Percentiles rank a stretch among this genome's conserved stretches.
Evolutionary conservation across 1,140 invertebrate species (phyloP).

Genomic region (Brachionus sp.): DNA sequence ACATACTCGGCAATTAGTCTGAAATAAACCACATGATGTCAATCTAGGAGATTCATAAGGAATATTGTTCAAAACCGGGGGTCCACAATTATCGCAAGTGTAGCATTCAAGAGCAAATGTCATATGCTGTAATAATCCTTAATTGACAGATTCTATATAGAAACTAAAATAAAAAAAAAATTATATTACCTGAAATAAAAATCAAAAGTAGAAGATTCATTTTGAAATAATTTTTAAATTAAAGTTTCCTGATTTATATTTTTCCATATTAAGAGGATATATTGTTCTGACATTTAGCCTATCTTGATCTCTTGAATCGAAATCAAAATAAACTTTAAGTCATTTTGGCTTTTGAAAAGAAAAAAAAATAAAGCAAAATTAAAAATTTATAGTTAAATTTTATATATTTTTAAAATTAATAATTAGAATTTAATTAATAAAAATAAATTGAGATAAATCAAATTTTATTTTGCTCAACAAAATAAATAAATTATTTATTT

Average conservation of each 20-base stretch:
- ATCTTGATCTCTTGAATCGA: too few species aligned
- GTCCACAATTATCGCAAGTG: not conserved
- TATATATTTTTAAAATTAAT: too few species aligned
- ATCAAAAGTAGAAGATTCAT: not conserved
- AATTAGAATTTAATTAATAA: not conserved
- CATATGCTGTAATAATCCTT: not conserved
- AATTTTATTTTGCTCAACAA: not conserved
- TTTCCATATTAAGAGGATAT: not conserved
- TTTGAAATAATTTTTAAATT: not conserved
- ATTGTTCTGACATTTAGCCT: too few species aligned
- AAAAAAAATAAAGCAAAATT: too few species aligned
- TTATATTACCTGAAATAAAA: not conserved
- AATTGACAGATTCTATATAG: not conserved
- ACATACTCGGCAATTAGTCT: not conserved
- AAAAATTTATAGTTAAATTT: too few species aligned
- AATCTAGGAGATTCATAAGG: not conserved
- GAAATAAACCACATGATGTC: not conserved
- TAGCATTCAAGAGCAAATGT: not conserved
- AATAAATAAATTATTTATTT: not conserved
- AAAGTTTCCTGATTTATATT: not conserved
- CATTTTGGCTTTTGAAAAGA: too few species aligned
- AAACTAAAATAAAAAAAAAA: not conserved
- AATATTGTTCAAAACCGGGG: not conserved
- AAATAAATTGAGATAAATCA: not conserved
- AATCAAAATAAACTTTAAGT: too few species aligned